Conservation (phyloP, 2,113 vertebrate species). For the Bubalus kerabau region DNA sequence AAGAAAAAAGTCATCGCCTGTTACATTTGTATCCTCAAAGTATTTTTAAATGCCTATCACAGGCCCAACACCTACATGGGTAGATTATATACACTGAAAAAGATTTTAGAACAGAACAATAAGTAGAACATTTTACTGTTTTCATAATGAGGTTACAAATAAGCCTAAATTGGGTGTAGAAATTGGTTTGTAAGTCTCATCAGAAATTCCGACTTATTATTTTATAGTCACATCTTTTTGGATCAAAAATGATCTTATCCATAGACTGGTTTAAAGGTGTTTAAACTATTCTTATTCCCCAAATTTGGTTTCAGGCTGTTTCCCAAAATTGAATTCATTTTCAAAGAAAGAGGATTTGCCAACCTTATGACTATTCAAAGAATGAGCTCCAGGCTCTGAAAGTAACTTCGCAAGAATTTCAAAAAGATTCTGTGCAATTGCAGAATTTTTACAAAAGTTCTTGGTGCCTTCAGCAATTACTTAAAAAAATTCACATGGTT, state of each 20-base stretch:
- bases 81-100: neutral
- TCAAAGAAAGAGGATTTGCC: slow-evolving; percentile 12
- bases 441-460: slow-evolving; percentile 24
- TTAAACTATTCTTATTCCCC: slow-evolving; percentile 19
- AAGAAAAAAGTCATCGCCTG: neutral
- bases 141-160: neutral
- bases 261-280: neutral
- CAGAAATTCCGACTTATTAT: neutral
- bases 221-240: neutral
- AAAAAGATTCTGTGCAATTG: slow-evolving; percentile 23
- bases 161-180: neutral
- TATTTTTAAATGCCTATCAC: neutral
- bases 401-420: slow-evolving; percentile 4
- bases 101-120: neutral
- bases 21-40: neutral
- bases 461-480: neutral
- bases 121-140: neutral
- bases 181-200: neutral
- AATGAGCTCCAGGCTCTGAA: slow-evolving; percentile 29
- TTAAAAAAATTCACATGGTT: slow-evolving; percentile 7
- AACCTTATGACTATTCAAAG: slow-evolving; percentile 26
- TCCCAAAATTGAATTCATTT: neutral
- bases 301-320: slow-evolving; percentile 8
- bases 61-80: neutral
- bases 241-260: neutral